phyloP scores from a whole-genome alignment of 1,140 invertebrate genomes.

The Mylabris phalerata region DNA sequence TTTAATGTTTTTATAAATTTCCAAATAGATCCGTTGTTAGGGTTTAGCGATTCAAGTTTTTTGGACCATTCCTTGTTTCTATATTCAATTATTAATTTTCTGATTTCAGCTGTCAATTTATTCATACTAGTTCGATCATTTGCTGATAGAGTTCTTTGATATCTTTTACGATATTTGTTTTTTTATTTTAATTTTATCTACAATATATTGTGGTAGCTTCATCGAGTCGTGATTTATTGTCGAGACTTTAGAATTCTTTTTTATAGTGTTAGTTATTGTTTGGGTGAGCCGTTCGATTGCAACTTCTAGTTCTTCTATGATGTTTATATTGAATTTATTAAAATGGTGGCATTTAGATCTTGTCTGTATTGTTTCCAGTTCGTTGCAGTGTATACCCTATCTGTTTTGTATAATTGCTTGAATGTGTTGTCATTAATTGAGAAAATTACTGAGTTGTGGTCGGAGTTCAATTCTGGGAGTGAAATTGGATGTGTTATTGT shows the following conservation, averaged over 20 bases:
- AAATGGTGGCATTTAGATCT: not conserved
- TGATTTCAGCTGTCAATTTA: not conserved
- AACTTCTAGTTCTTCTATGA: not conserved
- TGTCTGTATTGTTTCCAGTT: conserved; percentile 9
- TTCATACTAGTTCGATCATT: not conserved
- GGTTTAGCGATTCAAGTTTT: not conserved
- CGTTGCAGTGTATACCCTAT: not conserved
- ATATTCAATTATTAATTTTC: not conserved
- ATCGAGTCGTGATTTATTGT: not conserved
- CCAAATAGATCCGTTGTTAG: not conserved
- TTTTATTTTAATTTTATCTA: conserved; percentile 4
- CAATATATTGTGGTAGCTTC: not conserved
- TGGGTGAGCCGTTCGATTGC: not conserved
- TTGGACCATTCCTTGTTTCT: not conserved
- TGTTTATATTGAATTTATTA: conserved; percentile 3
- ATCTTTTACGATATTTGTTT: conserved; percentile 5
- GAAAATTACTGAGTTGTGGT: conserved; percentile 3
- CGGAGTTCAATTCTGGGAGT: not conserved
- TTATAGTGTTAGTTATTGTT: not conserved
- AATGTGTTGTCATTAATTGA: not conserved
- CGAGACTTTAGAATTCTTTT: not conserved
- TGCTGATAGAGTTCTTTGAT: not conserved
- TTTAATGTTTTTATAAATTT: not conserved
- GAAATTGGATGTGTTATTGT: not conserved
- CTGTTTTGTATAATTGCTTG: not conserved